These are phyloP conservation scores for Sciurus carolinensis DNA, from an alignment of 2,797 vertebrate genomes.

Conservation along the genomic window DNA sequence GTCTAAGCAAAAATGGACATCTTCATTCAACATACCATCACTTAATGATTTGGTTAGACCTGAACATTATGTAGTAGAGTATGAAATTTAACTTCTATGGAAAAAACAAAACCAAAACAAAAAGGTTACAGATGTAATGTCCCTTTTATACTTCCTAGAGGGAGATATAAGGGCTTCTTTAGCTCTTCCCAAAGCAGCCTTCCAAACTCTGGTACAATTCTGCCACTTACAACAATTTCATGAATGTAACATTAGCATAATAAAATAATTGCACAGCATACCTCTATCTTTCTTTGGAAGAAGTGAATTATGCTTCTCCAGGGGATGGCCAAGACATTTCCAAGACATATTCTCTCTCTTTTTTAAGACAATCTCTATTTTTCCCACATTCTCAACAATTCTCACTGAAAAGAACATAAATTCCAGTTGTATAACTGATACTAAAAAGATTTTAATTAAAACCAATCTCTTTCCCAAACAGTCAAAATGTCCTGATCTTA, in stretches of 20 bases:
- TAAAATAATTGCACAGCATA: constrained; percentile 81
- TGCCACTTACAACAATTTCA: background rate
- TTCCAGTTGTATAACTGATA: constrained; percentile 31
- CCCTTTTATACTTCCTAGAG: background rate
- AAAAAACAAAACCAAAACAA: background rate
- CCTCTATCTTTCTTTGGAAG: constrained; percentile 91
- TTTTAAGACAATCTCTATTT: constrained; percentile 93
- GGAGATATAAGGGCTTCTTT: background rate
- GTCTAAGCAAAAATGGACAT: background rate
- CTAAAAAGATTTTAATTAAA: constrained; percentile 51
- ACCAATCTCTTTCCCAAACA: constrained; percentile 40
- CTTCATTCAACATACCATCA: background rate
- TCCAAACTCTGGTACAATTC: background rate
- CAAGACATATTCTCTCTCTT: constrained; percentile 92
- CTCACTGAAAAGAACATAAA: constrained; percentile 87
- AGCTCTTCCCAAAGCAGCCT: background rate
- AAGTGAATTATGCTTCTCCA: constrained; percentile 93
- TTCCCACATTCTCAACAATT: constrained; percentile 91
- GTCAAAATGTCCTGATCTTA: background rate
- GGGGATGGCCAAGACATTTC: constrained; percentile 92
- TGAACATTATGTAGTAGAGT: background rate
- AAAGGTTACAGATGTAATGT: background rate
- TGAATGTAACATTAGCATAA: background rate
- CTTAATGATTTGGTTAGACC: background rate
- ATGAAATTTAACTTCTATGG: constrained; percentile 23